Evolutionary conservation across 2,888 invertebrate genomes (phyloP).

Genomic region (Phyllotreta striolata): DNA sequence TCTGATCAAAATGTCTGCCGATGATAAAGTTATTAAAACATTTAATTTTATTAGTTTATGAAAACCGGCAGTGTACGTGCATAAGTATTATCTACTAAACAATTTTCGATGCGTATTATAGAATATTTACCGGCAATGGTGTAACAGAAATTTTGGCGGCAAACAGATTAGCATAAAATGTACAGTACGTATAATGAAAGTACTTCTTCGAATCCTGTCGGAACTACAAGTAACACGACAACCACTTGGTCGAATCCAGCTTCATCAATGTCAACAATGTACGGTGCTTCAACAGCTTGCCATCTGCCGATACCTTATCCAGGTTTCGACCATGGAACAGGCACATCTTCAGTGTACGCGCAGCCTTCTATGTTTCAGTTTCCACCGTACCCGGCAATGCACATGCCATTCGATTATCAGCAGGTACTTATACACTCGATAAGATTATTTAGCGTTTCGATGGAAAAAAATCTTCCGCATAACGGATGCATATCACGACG

Average conservation of each 20-base stretch:
- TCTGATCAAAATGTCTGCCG: no score
- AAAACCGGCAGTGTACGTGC: no score
- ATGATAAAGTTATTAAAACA: no score
- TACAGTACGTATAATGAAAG: slow-evolving; percentile 37
- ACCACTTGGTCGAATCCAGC: slow-evolving; percentile 34
- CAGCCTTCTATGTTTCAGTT: slow-evolving; percentile 53
- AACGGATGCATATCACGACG: not conserved
- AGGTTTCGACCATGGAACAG: slow-evolving; percentile 52
- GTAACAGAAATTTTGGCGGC: slow-evolving; percentile 1
- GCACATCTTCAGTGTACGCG: slow-evolving; percentile 48
- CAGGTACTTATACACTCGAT: slow-evolving; percentile 47
- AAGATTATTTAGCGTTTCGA: not conserved
- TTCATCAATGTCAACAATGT: slow-evolving; percentile 38
- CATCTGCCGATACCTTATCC: slow-evolving; percentile 47
- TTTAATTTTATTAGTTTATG: no score
- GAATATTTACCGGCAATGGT: not conserved
- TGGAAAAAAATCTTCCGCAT: slow-evolving; percentile 3
- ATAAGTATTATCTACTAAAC: no score
- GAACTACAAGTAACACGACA: slow-evolving; percentile 33
- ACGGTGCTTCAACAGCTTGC: slow-evolving; percentile 36
- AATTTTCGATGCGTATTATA: not conserved
- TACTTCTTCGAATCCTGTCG: slow-evolving; percentile 20
- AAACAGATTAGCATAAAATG: slow-evolving; percentile 30
- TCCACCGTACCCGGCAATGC: slow-evolving; percentile 51
- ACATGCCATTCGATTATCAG: slow-evolving; percentile 56